phyloP scores from a whole-genome alignment of 2,797 vertebrate species.

The Galago senegalensis region DNA sequence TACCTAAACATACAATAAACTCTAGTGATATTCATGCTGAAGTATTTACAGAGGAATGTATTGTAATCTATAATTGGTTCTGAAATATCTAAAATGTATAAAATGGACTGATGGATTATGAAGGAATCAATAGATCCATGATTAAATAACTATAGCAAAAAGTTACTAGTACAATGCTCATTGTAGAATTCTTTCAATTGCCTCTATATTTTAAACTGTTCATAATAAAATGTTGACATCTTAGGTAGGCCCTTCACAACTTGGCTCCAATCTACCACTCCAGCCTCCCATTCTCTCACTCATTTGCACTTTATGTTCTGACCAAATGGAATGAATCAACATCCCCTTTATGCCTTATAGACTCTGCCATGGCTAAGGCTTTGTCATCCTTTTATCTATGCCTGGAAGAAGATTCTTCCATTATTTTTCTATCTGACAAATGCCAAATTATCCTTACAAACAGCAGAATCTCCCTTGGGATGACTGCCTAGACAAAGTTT shows the following conservation, averaged over 20 bases:
- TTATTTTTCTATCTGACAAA: slow-evolving; percentile 6
- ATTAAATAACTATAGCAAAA: slow-evolving; percentile 24
- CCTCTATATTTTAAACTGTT: neutral
- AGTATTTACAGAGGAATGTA: slow-evolving; percentile 29
- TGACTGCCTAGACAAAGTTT: neutral
- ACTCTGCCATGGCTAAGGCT: neutral
- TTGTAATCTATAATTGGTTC: slow-evolving; percentile 21
- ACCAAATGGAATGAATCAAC: neutral
- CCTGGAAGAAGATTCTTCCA: neutral
- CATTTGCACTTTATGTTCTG: neutral
- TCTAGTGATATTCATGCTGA: slow-evolving; percentile 11
- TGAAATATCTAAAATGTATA: slow-evolving; percentile 17
- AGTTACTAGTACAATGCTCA: neutral
- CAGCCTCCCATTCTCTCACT: neutral
- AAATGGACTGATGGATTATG: neutral
- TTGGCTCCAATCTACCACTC: neutral
- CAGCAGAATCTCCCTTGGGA: neutral
- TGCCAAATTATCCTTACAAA: neutral
- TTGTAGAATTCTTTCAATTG: neutral
- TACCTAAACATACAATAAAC: neutral
- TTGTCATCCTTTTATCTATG: slow-evolving; percentile 24
- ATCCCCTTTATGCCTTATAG: neutral
- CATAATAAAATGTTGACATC: slow-evolving; percentile 18
- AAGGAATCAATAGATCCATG: neutral
- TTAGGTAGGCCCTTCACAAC: neutral